Evolutionary conservation across 2,797 vertebrate species (phyloP).

Genomic region (Meriones psammophilus): DNA sequence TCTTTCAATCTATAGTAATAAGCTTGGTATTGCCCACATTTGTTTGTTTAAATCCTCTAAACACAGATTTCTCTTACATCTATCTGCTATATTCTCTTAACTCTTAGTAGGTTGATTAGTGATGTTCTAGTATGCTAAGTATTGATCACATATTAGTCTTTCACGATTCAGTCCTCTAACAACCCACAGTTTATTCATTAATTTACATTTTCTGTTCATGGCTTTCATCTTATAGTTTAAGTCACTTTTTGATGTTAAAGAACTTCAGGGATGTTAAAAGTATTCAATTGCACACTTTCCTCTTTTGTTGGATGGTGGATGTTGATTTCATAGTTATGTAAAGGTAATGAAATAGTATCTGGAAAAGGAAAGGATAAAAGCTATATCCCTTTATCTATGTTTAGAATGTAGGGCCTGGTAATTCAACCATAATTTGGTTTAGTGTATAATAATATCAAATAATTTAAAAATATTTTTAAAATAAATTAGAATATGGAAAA

Average conservation of each 20-base stretch:
- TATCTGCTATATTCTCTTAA: slow-evolving; percentile 11
- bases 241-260: slow-evolving; percentile 5
- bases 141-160: slow-evolving; percentile 21
- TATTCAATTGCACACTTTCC: background rate
- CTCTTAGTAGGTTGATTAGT: slow-evolving; percentile 2
- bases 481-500: background rate
- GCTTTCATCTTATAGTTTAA: slow-evolving; percentile 36
- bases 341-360: background rate
- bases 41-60: slow-evolving; percentile 45
- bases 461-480: background rate
- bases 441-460: too few species aligned
- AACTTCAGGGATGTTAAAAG: background rate
- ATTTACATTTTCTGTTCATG: background rate
- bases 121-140: background rate
- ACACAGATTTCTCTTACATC: background rate
- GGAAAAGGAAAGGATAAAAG: background rate
- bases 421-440: background rate
- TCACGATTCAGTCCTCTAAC: slow-evolving; percentile 22
- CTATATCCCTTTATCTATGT: background rate
- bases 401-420: background rate
- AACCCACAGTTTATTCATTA: background rate
- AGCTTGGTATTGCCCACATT: background rate
- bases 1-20: slow-evolving; percentile 16
- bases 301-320: background rate
- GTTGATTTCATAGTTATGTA: background rate